Evolutionary conservation across 2,888 invertebrate species (phyloP).

Genomic region (Anarsia innoxiella): DNA sequence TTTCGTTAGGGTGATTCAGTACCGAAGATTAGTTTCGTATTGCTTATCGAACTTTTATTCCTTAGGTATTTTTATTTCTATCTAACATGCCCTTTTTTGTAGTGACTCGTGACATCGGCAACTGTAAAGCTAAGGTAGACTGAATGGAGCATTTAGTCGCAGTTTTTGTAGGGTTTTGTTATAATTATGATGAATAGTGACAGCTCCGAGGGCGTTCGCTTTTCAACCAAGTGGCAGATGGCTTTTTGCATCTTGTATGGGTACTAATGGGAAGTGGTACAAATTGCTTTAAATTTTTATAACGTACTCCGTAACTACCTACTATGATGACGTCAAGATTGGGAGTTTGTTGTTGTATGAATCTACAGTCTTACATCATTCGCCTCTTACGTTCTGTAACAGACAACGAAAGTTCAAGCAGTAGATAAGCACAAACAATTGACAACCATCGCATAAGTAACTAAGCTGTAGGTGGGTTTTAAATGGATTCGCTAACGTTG

Average conservation of each 20-base stretch:
- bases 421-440: not conserved
- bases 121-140: slow-evolving; percentile 22
- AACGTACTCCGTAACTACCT: not conserved
- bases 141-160: slow-evolving; percentile 26
- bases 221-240: slow-evolving; percentile 38
- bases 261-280: slow-evolving; percentile 10
- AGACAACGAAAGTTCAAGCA: too few relatives aligned
- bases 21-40: slow-evolving; percentile 33
- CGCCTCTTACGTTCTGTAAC: too few relatives aligned
- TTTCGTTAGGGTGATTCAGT: slow-evolving; percentile 53
- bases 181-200: slow-evolving; percentile 50
- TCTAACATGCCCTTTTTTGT: slow-evolving; percentile 9
- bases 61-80: slow-evolving; percentile 17
- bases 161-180: slow-evolving; percentile 32
- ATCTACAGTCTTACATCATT: too few relatives aligned
- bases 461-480: not conserved
- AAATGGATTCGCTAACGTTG: not conserved
- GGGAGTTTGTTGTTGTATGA: too few relatives aligned
- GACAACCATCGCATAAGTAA: not conserved
- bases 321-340: too few relatives aligned
- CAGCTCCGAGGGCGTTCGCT: slow-evolving; percentile 38
- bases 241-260: slow-evolving; percentile 21
- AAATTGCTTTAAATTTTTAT: slow-evolving; percentile 9
- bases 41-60: slow-evolving; percentile 9
- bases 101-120: slow-evolving; percentile 17